A percentile compares a stretch with the other conserved stretches of the same genome.
phyloP scores from a whole-genome alignment of 2,888 invertebrate genomes.

The Volucella bombylans region DNA sequence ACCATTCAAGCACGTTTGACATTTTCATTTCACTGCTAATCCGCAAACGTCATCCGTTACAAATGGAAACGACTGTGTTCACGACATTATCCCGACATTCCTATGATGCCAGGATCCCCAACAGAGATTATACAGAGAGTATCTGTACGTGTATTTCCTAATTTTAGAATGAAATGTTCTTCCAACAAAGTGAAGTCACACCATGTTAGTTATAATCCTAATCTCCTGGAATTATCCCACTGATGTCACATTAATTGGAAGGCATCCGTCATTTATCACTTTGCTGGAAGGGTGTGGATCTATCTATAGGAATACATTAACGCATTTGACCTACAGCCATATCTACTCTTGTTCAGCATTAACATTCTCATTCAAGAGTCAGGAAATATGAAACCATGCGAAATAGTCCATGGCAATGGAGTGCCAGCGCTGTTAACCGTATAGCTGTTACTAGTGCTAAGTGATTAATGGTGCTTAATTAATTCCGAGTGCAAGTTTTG shows the following conservation, averaged over 20 bases:
- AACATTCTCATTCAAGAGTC: slow-evolving; percentile 15
- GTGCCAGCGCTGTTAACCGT: slow-evolving; percentile 6
- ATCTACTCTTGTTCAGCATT: neutral
- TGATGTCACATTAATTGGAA: slow-evolving; percentile 47
- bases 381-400: slow-evolving; percentile 65
- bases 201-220: slow-evolving; percentile 43
- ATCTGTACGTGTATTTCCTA: neutral
- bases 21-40: slow-evolving; percentile 7
- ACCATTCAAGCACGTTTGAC: slow-evolving; percentile 33
- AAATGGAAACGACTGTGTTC: neutral
- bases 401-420: slow-evolving; percentile 60
- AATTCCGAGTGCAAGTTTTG: slow-evolving; percentile 66
- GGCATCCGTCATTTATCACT: slow-evolving; percentile 46
- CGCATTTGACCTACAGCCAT: slow-evolving; percentile 52
- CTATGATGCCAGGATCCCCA: neutral
- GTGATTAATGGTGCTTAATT: slow-evolving; percentile 70
- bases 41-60: neutral
- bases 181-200: slow-evolving; percentile 1
- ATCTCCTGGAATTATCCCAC: slow-evolving; percentile 42
- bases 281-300: slow-evolving; percentile 12
- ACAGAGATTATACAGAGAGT: neutral
- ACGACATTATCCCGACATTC: slow-evolving; percentile 18
- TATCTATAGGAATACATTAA: neutral
- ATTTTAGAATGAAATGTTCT: slow-evolving; percentile 28
- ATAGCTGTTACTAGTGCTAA: slow-evolving; percentile 20